phyloP scores from a whole-genome alignment of 2,797 vertebrate species.

The Momotus momota region DNA sequence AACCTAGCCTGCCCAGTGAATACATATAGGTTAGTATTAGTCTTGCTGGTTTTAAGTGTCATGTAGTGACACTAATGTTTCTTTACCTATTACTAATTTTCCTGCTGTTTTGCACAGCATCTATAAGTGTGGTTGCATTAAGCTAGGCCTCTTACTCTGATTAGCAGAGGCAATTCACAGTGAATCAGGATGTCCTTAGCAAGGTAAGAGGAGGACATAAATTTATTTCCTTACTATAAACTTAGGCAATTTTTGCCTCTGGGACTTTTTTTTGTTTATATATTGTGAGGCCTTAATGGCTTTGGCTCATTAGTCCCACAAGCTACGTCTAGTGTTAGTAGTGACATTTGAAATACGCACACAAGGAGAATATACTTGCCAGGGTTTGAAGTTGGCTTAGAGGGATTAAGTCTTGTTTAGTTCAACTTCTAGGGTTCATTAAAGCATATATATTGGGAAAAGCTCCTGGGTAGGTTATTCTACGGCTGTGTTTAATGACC shows the following conservation, averaged over 20 bases:
- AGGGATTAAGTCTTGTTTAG: background rate
- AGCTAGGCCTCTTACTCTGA: background rate
- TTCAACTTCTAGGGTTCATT: background rate
- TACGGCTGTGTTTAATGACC: background rate
- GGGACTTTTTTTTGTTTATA: background rate
- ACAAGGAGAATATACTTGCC: background rate
- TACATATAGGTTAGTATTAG: background rate
- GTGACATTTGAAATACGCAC: background rate
- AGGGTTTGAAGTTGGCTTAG: background rate
- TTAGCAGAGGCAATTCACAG: background rate
- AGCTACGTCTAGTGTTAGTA: background rate
- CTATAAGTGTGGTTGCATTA: background rate
- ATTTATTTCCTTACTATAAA: background rate
- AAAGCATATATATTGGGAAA: background rate
- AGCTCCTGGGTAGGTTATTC: background rate
- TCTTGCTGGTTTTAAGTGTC: background rate
- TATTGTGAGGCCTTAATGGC: background rate
- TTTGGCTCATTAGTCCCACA: background rate
- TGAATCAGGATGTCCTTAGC: background rate
- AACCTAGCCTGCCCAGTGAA: background rate
- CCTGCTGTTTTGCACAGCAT: background rate
- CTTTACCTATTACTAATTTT: background rate
- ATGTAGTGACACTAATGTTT: background rate
- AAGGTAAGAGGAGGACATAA: background rate
- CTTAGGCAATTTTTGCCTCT: background rate